Base-by-base conservation (phyloP, 2,113 vertebrate species). In the Oreochromis spilurus region DNA sequence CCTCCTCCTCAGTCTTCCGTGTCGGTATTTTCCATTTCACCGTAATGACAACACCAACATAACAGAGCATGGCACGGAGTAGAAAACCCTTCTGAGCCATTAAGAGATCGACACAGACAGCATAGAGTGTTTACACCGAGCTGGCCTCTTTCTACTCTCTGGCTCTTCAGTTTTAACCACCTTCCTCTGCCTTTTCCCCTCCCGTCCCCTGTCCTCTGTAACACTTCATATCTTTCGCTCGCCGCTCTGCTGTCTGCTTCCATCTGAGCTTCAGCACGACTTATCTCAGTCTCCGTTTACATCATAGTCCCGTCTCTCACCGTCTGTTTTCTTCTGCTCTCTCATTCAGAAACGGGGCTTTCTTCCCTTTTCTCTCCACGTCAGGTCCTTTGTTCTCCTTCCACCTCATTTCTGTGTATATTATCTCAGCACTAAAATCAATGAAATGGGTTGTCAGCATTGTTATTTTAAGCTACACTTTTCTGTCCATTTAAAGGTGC, bases 51-150 rank as follows among this genome's bases (percentile, higher is more conserved):
- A 13, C 45, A 55, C 4, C 81, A 26, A 81, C 84, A 86, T 62
- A 70, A 78, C 78, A 1, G 81, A 88, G 86, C 40, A 13, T 62
- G 89, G 70, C 78, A 9, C 13, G 50, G 24, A 70, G 89, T 48
- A 89, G 85, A 81, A 82, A 87, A 55, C 84, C 77, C 84, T 87
- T 79, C 87, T 10, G 85, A 92, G 29, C 89, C 87, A 90, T 88
- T 84, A 92, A 10, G 86, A 88, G 83, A 53, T 2, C 53, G 70
- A 84, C 55, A 31, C 52, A 70, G 82, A 85, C 77, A 24, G 78
- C 57, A 60, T 53, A 81, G 54, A 87, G 86, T 82, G 86, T 89
- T 93, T 87, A 83, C 87, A 82, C 79, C 7, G 26, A 84, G 86
- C 14, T 1, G 60, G 79, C 83, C 83, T 90, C 79, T 50, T 34